A percentile compares a stretch with the other conserved stretches of the same genome.
Conservation (phyloP, 1,140 invertebrate species). For the Temnothorax nylanderi region DNA sequence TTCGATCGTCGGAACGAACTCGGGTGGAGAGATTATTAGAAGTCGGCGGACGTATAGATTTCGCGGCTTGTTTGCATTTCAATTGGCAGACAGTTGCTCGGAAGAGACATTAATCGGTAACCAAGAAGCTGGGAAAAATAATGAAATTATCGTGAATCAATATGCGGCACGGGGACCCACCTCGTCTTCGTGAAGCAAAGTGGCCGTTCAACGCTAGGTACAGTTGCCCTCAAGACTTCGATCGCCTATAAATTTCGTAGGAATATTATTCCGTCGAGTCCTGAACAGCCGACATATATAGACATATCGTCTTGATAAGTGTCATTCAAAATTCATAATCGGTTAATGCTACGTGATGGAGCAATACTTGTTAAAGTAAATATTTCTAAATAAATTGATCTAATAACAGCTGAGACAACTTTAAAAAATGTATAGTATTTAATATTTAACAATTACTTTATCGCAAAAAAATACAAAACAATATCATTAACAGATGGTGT, state of each 20-base stretch:
- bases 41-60: slow-evolving; percentile 38
- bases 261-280: slow-evolving; percentile 45
- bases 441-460: background rate
- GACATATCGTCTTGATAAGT: background rate
- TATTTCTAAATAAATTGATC: background rate
- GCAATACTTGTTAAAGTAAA: background rate
- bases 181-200: slow-evolving; percentile 51
- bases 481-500: background rate
- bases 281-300: background rate
- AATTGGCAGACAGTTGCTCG: slow-evolving; percentile 68
- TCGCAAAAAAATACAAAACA: background rate
- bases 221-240: slow-evolving; percentile 69
- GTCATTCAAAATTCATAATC: slow-evolving; percentile 42
- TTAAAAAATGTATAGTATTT: background rate
- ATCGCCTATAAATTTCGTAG: slow-evolving; percentile 39
- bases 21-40: slow-evolving; percentile 48
- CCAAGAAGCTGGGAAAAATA: slow-evolving; percentile 70
- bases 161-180: slow-evolving; percentile 68
- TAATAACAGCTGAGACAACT: no score
- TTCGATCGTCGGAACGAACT: slow-evolving; percentile 48
- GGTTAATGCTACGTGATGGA: background rate
- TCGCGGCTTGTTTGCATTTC: slow-evolving; percentile 67
- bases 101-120: slow-evolving; percentile 73
- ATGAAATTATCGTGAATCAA: slow-evolving; percentile 77
- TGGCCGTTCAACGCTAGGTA: slow-evolving; percentile 63